These are phyloP conservation scores for Sclerodermus sp. DNA, from an alignment of 2,888 invertebrate species.

Conservation along the genomic window DNA sequence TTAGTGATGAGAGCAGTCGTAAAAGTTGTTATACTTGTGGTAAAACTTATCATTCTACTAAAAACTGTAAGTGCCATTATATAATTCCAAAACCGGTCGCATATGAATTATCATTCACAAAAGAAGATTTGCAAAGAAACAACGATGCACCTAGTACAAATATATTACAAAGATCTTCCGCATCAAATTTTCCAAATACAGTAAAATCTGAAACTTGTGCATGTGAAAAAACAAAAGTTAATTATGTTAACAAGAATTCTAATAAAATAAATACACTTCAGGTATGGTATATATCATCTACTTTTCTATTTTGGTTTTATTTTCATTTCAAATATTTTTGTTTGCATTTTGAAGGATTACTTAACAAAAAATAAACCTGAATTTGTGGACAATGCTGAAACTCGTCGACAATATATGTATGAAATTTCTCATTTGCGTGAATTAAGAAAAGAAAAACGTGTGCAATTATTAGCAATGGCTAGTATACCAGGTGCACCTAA, in stretches of 20 bases:
- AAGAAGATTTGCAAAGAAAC: conserved; percentile 24
- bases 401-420: conserved; percentile 59
- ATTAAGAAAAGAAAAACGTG: conserved; percentile 56
- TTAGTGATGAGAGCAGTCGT: conserved; percentile 21
- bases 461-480: conserved; percentile 55
- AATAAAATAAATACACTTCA: conserved; percentile 34
- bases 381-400: conserved; percentile 66
- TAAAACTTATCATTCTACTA: conserved; percentile 36
- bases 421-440: conserved; percentile 59
- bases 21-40: conserved; percentile 47
- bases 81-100: conserved; percentile 56
- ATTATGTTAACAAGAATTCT: conserved; percentile 11
- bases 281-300: conserved; percentile 18
- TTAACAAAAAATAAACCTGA: conserved; percentile 71
- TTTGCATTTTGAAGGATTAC: conserved; percentile 65
- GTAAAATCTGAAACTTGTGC: conserved; percentile 27
- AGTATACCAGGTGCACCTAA: conserved; percentile 39
- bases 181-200: conserved; percentile 14
- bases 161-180: conserved; percentile 16
- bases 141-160: conserved; percentile 12
- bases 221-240: conserved; percentile 30
- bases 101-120: conserved; percentile 56
- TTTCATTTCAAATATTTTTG: conserved; percentile 30
- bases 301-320: neutral
- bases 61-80: conserved; percentile 38